phyloP scores from a whole-genome alignment of 2,113 vertebrate genomes.

The Callipepla squamata region DNA sequence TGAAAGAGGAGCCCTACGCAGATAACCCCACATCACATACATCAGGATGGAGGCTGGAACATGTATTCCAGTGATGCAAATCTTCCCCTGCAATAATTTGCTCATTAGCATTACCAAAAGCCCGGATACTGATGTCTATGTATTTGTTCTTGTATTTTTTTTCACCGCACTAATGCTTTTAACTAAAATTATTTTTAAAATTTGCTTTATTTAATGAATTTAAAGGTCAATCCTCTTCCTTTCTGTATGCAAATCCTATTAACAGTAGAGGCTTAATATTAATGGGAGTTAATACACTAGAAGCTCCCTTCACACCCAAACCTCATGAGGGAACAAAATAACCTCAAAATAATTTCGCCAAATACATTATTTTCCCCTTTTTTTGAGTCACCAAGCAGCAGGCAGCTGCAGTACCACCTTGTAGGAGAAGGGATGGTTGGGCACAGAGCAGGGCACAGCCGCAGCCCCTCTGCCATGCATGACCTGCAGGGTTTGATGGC shows the following conservation, averaged over 20 bases:
- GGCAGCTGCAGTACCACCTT: background rate
- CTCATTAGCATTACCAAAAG: conserved; percentile 48
- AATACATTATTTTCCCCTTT: background rate
- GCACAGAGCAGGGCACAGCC: background rate
- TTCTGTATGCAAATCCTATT: conserved; percentile 65
- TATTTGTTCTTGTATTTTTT: conserved; percentile 61
- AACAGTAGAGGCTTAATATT: conserved; percentile 67
- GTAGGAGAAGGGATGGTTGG: background rate
- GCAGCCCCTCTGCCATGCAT: background rate
- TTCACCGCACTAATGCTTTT: conserved; percentile 22
- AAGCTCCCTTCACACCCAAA: conserved; percentile 22
- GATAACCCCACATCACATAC: background rate
- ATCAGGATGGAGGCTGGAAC: conserved; percentile 44
- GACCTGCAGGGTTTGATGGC: background rate
- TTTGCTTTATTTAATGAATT: conserved; percentile 58
- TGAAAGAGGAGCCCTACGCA: conserved; percentile 49
- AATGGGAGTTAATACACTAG: conserved; percentile 59
- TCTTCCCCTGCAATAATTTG: conserved; percentile 54
- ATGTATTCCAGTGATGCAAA: conserved; percentile 24
- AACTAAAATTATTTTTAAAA: conserved; percentile 63
- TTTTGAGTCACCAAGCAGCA: background rate
- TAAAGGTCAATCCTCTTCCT: conserved; percentile 68
- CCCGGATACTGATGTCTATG: background rate
- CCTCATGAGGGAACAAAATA: conserved; percentile 21
- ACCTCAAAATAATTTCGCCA: background rate